Evolutionary conservation across 1,140 invertebrate species (phyloP).

Genomic region (Lepidurus couesii): DNA sequence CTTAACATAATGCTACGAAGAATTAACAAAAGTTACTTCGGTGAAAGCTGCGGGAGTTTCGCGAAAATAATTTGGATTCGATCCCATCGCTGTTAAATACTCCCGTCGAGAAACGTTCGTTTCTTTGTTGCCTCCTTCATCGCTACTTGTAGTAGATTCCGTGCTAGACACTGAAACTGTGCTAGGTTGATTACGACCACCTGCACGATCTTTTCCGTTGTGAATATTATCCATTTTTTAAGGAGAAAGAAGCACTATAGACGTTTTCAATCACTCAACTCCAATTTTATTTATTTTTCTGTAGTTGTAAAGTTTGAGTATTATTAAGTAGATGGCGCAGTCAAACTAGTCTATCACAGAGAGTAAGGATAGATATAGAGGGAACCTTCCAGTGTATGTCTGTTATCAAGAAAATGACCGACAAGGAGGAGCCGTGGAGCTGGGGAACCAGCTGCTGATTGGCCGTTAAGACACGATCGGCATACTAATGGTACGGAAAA

Average conservation of each 20-base stretch:
- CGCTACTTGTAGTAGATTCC: background rate
- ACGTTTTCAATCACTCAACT: background rate
- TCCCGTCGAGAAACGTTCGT: constrained; percentile 1
- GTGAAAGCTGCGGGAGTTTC: background rate
- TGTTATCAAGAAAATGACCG: no score
- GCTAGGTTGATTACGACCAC: background rate
- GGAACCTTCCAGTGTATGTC: no score
- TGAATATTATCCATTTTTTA: background rate
- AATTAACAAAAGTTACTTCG: background rate
- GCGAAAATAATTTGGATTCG: background rate
- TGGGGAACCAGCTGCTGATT: no score
- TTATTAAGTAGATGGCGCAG: no score
- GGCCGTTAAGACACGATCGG: no score
- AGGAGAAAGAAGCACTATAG: background rate
- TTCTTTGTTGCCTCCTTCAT: background rate
- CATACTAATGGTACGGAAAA: no score
- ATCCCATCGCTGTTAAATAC: background rate
- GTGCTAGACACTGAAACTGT: background rate
- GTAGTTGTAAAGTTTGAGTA: background rate
- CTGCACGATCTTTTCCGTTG: background rate
- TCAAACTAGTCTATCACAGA: no score
- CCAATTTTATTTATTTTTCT: background rate
- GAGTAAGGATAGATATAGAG: no score
- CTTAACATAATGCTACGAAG: background rate
- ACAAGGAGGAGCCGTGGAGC: no score